Base-by-base conservation (phyloP, 2,113 vertebrate species). In the Platichthys stellatus region DNA sequence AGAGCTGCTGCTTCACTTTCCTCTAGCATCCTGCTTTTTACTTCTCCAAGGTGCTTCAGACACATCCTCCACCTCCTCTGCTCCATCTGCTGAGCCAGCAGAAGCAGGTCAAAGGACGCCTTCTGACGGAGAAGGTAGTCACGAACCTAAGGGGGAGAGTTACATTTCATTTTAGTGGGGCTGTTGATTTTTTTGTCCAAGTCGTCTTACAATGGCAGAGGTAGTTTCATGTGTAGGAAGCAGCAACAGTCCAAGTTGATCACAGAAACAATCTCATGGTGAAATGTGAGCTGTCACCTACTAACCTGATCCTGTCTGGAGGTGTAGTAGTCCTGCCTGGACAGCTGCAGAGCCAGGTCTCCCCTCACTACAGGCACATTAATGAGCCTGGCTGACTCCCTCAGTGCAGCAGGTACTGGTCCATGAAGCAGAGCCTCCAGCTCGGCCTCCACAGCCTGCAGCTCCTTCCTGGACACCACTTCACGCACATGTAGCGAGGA, bases 21-120 rank as follows among this genome's bases (percentile, higher is more conserved):
- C 40, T 82, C 77, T 15, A 90, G 85, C 76, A 99, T 86, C 77
- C 92, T 91, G 31, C 88, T 77, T 15, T 92, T 79, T 59, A 96
- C 69, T 53, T 89, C 93, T 68, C 87, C 89, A 53, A 98, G 92
- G 0, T 94, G 94, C 60, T 66, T 73, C 70, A 86, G 67, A 58
- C 94, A 81, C 1, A 70, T 92, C 84, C 80, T 88, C 51, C 94
- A 95, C 38, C 87, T 94, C 72, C 91, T 94, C 61, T 96, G 76
- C 86, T 99, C 97, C 74, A 95, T 88, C 88, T 97, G 94, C 87
- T 89, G 97, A 38, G 92, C 93, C 69, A 98, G 81, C 45, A 93
- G 94, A 49, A 99, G 74, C 79, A 99, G 87, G 26, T 99, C 97
- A 86, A 97, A 96, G 3, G 95, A 96, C 2, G 95, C 94, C 79